These are phyloP conservation scores for Bombus sylvicola DNA, from an alignment of 1,140 invertebrate genomes.

Conservation along the genomic window DNA sequence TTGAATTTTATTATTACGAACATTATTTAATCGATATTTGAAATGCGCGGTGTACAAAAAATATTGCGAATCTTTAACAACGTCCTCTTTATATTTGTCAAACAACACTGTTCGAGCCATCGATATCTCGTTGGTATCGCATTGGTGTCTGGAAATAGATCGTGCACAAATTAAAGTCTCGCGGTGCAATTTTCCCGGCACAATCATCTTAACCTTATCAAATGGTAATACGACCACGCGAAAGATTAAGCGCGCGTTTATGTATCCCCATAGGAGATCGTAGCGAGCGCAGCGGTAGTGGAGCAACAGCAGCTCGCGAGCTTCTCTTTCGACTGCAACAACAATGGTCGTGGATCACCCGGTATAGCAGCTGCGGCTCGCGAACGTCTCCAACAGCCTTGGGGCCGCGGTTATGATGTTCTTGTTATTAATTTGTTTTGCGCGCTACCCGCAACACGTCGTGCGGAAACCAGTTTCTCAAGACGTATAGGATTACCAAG, in stretches of 20 bases:
- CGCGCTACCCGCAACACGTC: constrained; percentile 70
- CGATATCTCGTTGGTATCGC: not conserved
- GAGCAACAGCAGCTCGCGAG: constrained; percentile 19
- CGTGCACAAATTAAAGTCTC: not conserved
- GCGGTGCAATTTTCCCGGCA: not conserved
- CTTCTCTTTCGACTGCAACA: constrained; percentile 43
- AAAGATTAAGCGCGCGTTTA: constrained; percentile 10
- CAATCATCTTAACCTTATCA: not conserved
- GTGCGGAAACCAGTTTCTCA: constrained; percentile 73
- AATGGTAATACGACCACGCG: constrained; percentile 30
- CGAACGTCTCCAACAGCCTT: constrained; percentile 66
- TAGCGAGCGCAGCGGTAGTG: not conserved
- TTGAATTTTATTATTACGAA: no score
- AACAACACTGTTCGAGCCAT: not conserved
- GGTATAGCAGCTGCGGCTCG: constrained; percentile 66
- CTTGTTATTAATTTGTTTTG: constrained; percentile 75
- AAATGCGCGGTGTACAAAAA: no score
- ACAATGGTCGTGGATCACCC: constrained; percentile 64
- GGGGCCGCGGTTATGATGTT: constrained; percentile 70
- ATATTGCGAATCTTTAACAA: no score
- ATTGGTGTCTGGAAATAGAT: not conserved
- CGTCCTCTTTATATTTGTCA: not conserved
- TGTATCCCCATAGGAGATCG: not conserved
- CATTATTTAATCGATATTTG: no score
- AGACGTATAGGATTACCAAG: constrained; percentile 71